These are phyloP conservation scores for Microplitis manilae DNA, from an alignment of 2,888 invertebrate species.

Conservation along the genomic window DNA sequence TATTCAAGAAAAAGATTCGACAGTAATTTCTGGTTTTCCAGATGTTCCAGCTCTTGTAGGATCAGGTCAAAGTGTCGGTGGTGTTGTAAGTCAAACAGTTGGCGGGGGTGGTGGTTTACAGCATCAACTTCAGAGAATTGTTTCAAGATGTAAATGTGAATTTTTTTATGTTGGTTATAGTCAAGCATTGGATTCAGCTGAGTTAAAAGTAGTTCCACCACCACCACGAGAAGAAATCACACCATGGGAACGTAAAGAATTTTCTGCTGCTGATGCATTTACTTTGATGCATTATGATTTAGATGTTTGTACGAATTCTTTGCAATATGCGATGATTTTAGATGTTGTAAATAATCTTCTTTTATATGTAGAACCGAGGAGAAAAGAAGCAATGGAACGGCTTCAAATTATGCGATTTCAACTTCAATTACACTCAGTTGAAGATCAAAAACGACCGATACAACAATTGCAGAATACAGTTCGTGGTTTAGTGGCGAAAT, in stretches of 20 bases:
- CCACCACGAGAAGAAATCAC: slow-evolving; percentile 82
- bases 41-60: slow-evolving; percentile 92
- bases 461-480: slow-evolving; percentile 87
- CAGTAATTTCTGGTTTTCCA: slow-evolving; percentile 84
- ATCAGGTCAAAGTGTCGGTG: slow-evolving; percentile 97
- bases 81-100: slow-evolving; percentile 93
- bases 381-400: slow-evolving; percentile 91
- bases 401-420: slow-evolving; percentile 94
- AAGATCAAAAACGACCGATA: slow-evolving; percentile 93
- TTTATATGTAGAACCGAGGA: slow-evolving; percentile 95
- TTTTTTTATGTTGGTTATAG: slow-evolving; percentile 97
- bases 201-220: slow-evolving; percentile 79
- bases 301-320: slow-evolving; percentile 96
- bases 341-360: slow-evolving; percentile 98
- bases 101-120: slow-evolving; percentile 79
- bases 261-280: slow-evolving; percentile 94
- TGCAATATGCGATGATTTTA: slow-evolving; percentile 95
- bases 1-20: slow-evolving; percentile 88
- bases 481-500: slow-evolving; percentile 83
- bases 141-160: slow-evolving; percentile 97
- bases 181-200: slow-evolving; percentile 79
- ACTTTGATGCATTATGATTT: slow-evolving; percentile 98
- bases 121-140: slow-evolving; percentile 92
- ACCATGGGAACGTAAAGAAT: slow-evolving; percentile 84
- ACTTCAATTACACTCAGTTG: slow-evolving; percentile 90